phyloP scores from a whole-genome alignment of 2,797 vertebrate genomes.

The Sebastes nivosus region DNA sequence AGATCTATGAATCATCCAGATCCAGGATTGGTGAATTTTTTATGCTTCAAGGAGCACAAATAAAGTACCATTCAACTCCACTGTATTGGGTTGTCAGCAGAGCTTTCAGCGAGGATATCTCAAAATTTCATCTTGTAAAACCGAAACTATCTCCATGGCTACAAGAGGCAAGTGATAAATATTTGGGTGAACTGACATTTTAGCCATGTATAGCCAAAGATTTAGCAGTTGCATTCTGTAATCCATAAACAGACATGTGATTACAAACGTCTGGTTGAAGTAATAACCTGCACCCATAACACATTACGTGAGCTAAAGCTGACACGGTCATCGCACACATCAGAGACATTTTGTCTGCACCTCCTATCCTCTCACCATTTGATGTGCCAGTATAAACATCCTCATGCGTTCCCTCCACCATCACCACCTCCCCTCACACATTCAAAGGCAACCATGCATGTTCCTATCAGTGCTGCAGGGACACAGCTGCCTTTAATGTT shows the following conservation, averaged over 20 bases:
- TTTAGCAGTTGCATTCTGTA: neutral
- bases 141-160: neutral
- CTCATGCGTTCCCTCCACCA: slow-evolving; percentile 1
- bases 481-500: slow-evolving; percentile 19
- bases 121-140: neutral
- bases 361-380: slow-evolving; percentile 8
- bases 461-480: slow-evolving; percentile 9
- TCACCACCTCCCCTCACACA: slow-evolving; percentile 19
- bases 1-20: neutral
- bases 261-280: neutral
- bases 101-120: neutral
- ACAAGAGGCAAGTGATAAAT: neutral
- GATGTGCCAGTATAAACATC: neutral
- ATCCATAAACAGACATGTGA: neutral
- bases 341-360: slow-evolving; percentile 2
- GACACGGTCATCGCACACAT: slow-evolving; percentile 12
- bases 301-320: neutral
- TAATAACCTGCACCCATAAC: slow-evolving; percentile 54
- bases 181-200: neutral
- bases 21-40: neutral
- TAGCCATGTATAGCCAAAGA: neutral
- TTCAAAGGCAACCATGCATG: slow-evolving; percentile 35
- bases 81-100: neutral
- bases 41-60: neutral
- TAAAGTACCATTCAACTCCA: neutral